phyloP scores from a whole-genome alignment of 2,113 vertebrate species.

The Calyptomena viridis region DNA sequence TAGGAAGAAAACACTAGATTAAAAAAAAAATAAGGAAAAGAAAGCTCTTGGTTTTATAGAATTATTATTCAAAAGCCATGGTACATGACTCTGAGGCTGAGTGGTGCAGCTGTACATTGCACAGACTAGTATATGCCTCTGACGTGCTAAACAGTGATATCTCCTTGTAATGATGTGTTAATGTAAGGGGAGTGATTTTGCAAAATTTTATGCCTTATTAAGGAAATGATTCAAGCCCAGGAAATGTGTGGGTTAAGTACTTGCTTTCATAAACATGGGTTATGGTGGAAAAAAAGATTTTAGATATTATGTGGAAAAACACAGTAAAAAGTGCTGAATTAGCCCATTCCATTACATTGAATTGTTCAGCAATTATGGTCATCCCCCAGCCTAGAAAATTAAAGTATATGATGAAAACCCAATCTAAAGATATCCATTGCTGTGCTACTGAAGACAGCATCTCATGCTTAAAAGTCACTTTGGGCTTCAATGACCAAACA shows the following conservation, averaged over 20 bases:
- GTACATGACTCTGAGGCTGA: background rate
- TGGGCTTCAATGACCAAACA: background rate
- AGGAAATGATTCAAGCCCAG: conserved; percentile 67
- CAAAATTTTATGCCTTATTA: conserved; percentile 59
- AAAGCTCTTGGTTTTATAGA: background rate
- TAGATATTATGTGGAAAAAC: conserved; percentile 68
- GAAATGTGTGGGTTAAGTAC: conserved; percentile 68
- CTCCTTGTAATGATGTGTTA: conserved; percentile 45
- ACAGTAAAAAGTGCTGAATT: conserved; percentile 62
- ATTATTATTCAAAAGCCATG: background rate
- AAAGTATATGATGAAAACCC: conserved; percentile 68
- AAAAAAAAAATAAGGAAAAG: background rate
- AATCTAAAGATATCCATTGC: conserved; percentile 60
- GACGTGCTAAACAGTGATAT: background rate
- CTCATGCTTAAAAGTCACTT: conserved; percentile 41
- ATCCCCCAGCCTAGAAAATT: conserved; percentile 61
- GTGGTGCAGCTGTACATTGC: conserved; percentile 23
- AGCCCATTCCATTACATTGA: conserved; percentile 61
- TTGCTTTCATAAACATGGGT: conserved; percentile 68
- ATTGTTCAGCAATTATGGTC: conserved; percentile 69
- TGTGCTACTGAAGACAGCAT: conserved; percentile 19
- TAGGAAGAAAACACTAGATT: background rate
- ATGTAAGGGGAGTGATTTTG: conserved; percentile 44
- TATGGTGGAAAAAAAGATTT: conserved; percentile 50
- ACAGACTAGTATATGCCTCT: background rate